Conservation (phyloP, 2,797 vertebrate species). For the Xenopus petersii region DNA sequence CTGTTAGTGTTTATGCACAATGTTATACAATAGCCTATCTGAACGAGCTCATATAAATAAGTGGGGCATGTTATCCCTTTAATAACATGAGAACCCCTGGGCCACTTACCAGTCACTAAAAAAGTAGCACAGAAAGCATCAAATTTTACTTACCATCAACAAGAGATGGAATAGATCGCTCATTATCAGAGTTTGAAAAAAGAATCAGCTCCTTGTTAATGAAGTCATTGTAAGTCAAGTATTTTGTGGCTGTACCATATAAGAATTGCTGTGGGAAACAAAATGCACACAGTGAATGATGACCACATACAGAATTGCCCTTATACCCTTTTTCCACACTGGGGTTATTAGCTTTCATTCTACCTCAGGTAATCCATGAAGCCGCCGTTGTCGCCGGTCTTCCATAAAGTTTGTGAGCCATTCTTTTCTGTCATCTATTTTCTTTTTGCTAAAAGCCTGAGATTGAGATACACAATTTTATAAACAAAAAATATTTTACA, state of each 20-base stretch:
- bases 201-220: constrained; percentile 98
- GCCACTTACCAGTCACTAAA: too few species aligned
- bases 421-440: constrained; percentile 96
- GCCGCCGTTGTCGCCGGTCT: constrained; percentile 88
- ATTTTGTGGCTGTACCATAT: constrained; percentile 87
- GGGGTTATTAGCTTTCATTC: constrained; percentile 50
- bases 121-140: too few species aligned
- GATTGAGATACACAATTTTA: constrained; percentile 40
- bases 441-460: constrained; percentile 98
- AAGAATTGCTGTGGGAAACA: constrained; percentile 85
- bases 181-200: constrained; percentile 98
- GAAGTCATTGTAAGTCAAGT: constrained; percentile 97
- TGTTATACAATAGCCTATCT: too few species aligned
- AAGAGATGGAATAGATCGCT: constrained; percentile 94
- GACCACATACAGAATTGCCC: neutral
- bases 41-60: too few species aligned
- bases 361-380: constrained; percentile 95
- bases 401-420: constrained; percentile 99
- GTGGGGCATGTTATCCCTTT: too few species aligned
- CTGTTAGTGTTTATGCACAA: too few species aligned
- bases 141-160: constrained; percentile 83
- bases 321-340: neutral
- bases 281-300: constrained; percentile 16
- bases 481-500: neutral
- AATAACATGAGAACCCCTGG: too few species aligned